Base-by-base conservation (phyloP, 2,797 vertebrate species). In the Melanotaenia maccullochi region DNA sequence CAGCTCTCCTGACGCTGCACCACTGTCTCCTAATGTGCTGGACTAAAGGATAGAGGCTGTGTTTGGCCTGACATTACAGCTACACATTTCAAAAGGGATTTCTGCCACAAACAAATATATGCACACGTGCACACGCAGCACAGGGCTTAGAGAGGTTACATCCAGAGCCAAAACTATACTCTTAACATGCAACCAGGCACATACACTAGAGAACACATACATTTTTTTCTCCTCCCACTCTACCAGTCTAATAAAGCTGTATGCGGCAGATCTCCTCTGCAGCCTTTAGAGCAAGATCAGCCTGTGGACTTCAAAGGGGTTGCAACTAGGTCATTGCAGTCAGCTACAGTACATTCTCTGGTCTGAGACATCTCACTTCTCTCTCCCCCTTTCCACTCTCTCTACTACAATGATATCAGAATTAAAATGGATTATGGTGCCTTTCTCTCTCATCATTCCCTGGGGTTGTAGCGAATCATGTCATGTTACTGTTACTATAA, bases 301-400 rank as follows among this genome's bases (percentile, higher is more conserved):
- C 90, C 87, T 86, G 85, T 92, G 93, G 93, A 95, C 93, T 94
- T 95, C 94, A 95, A 95, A 95, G 92, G 88, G 94, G 93, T 94
- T 94, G 94, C 91, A 95, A 94, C 89, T 95, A 93, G 94, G 94
- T 95, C 94, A 92, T 87, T 91, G 90, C 92, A 94, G 93, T 93
- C 89, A 90, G 89, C 84, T 57, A 85, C 79, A 88, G 87, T 84
- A 79, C 83, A 90, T 90, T 81, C 83, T 92, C 88, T 93, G 93
- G 93, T 92, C 88, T 83, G 91, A 92, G 90, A 91, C 90, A 92
- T 90, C 85, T 89, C 87, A 83, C 90, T 85, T 83, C 78, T 83
- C 78, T 83, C 73, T 68, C 70, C 40, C 76, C 56, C 55, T 60
- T 62, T 52, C n/a, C 58, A 60, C 60, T 64, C 47, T 76, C 69